Evolutionary conservation across 2,797 vertebrate species (phyloP), one percentile per base, ranked within the genome.

Genomic region (Triplophysa bombifrons): DNA sequence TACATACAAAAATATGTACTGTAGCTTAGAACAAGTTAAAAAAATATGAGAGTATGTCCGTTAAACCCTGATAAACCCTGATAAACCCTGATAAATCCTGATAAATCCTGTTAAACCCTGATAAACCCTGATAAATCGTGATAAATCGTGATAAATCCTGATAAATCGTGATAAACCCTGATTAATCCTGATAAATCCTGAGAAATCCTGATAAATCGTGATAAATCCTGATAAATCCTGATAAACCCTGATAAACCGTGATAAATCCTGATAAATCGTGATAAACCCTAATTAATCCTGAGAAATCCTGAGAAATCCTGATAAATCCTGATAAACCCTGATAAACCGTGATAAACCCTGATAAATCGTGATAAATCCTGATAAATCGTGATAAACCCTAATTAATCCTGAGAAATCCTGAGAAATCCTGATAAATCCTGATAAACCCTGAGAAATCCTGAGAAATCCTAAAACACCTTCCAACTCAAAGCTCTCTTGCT

Each of bases 401-500:
- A n/a, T n/a, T n/a, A n/a, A n/a, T n/a, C n/a, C n/a, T n/a, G n/a
- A n/a, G n/a, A n/a, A n/a, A n/a, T n/a, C n/a, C n/a, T n/a, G n/a
- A n/a, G n/a, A 67, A 79, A 56, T 5, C 30, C 30, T 5, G 30
- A 30, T 46, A 2, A 30, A 63, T 19, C 56, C 41, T 14, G 22
- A 22, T 22, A 22, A 22, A 22, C 1, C 22, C 22, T 22, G 22
- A 22, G 1, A 67, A 79, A 56, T 30, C 30, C 30, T 5, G 30
- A 30, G 34, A 2, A 30, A 63, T 20, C 56, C 41, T 14, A 76
- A 70, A 27, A 34, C 64, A 79, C 67, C 76, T 83, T 83, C 80
- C 84, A 84, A 82, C 81, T 86, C 74, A 50, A 77, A 72, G 61
- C 60, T 81, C 38, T 74, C 9, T 61, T 64, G 82, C 83, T 82